These are phyloP conservation scores for Acleris cristana DNA, from an alignment of 2,888 invertebrate genomes.

Conservation along the genomic window DNA sequence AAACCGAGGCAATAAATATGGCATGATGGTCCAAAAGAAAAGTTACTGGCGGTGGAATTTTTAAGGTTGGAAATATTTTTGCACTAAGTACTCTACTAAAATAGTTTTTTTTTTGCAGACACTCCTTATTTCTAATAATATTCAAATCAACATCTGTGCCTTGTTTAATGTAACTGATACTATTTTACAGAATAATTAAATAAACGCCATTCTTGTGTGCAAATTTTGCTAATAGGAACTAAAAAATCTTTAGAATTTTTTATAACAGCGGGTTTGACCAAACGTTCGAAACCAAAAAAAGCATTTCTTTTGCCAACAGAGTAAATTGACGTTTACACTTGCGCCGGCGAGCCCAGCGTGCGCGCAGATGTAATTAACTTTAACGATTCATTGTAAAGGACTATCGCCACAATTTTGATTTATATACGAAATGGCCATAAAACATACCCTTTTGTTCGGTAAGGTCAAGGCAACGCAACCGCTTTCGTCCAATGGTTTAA, in stretches of 20 bases:
- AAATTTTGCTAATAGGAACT: too few species aligned
- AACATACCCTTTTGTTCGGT: constrained; percentile 59
- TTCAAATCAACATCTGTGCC: too few species aligned
- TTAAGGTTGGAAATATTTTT: too few species aligned
- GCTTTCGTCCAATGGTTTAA: constrained; percentile 17
- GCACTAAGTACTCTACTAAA: too few species aligned
- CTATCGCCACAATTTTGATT: constrained; percentile 56
- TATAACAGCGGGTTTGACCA: too few species aligned
- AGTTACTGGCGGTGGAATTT: not conserved
- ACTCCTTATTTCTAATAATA: too few species aligned
- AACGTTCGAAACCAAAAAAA: not conserved
- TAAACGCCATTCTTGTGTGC: too few species aligned
- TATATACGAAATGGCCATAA: constrained; percentile 56
- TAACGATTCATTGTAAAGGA: constrained; percentile 57
- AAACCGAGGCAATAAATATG: constrained; percentile 49
- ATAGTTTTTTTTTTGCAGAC: too few species aligned
- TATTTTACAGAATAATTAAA: too few species aligned
- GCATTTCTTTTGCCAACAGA: not conserved
- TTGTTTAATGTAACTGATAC: too few species aligned
- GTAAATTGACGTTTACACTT: constrained; percentile 3
- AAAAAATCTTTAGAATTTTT: too few species aligned
- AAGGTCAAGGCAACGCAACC: constrained; percentile 56
- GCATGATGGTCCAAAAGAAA: constrained; percentile 15
- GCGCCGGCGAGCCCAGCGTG: constrained; percentile 25
- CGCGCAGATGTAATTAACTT: constrained; percentile 49